Conservation (phyloP, 1,140 invertebrate species). For the Caenorhabditis remanei region DNA sequence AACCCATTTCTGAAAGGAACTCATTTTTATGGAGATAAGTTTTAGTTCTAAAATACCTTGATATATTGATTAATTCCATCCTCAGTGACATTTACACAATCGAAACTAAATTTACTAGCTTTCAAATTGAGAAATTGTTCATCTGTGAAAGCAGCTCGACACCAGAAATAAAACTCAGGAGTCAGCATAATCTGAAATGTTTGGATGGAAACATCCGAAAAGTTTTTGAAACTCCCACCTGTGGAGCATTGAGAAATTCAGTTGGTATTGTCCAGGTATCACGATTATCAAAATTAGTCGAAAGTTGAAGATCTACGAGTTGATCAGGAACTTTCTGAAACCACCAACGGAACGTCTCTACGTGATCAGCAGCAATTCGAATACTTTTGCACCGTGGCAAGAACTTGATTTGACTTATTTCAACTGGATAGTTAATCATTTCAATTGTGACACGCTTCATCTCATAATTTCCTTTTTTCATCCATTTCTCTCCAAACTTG, state of each 20-base stretch:
- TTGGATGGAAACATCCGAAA: neutral
- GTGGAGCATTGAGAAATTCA: neutral
- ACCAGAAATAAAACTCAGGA: neutral
- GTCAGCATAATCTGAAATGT: neutral
- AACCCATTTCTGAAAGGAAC: neutral
- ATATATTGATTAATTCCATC: neutral
- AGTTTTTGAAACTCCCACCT: neutral
- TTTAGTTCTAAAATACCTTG: too few species aligned
- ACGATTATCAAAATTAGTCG: neutral
- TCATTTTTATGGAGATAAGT: too few species aligned
- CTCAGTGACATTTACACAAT: neutral
- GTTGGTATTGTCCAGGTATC: neutral
- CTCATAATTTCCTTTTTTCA: neutral
- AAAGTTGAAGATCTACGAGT: neutral
- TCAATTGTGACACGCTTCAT: neutral
- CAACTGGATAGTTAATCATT: neutral
- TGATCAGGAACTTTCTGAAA: neutral
- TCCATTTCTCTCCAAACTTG: slow-evolving; percentile 6
- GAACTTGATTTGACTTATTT: too few species aligned
- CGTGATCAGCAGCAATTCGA: too few species aligned
- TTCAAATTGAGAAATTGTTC: slow-evolving; percentile 20
- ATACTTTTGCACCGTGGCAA: too few species aligned
- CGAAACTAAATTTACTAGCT: neutral
- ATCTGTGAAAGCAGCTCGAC: neutral
- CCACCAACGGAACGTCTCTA: neutral